A percentile compares a stretch with the other conserved stretches of the same genome.
phyloP scores from a whole-genome alignment of 2,888 invertebrate species.

The Tribolium freemani region DNA sequence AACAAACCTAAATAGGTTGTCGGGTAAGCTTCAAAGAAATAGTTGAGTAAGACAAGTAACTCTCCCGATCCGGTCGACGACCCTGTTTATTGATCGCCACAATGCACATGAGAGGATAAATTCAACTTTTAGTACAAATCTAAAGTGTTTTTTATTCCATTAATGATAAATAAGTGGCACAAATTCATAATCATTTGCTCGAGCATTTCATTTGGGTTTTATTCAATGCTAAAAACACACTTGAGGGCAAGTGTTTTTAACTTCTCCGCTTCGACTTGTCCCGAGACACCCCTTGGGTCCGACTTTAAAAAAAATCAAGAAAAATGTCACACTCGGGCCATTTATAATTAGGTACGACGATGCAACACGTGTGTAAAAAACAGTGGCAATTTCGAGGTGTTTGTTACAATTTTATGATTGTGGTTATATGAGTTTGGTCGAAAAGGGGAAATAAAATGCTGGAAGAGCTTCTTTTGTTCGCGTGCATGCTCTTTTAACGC shows the following conservation, averaged over 20 bases:
- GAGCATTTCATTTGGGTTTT: neutral
- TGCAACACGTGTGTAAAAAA: constrained; percentile 4
- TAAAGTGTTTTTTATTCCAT: neutral
- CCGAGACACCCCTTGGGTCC: neutral
- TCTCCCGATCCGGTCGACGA: constrained; percentile 33
- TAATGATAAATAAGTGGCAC: neutral
- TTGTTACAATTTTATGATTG: constrained; percentile 3
- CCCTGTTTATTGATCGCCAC: constrained; percentile 33
- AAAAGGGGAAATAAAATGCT: constrained; percentile 8
- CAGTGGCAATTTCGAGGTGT: constrained; percentile 3
- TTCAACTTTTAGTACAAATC: neutral
- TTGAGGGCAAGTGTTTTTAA: constrained; percentile 3
- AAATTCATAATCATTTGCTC: neutral
- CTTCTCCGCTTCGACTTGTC: constrained; percentile 1
- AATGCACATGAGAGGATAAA: constrained; percentile 21
- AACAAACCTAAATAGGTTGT: neutral
- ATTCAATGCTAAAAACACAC: neutral
- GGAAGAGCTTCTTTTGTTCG: constrained; percentile 8
- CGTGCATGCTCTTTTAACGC: constrained; percentile 5
- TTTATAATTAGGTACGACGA: neutral
- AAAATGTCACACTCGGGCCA: neutral
- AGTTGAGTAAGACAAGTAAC: neutral
- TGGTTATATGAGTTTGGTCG: neutral
- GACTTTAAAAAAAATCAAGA: neutral
- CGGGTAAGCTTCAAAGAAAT: constrained; percentile 5